Evolutionary conservation across 1,140 invertebrate species (phyloP).

Genomic region (Hesperophylax magnus): DNA sequence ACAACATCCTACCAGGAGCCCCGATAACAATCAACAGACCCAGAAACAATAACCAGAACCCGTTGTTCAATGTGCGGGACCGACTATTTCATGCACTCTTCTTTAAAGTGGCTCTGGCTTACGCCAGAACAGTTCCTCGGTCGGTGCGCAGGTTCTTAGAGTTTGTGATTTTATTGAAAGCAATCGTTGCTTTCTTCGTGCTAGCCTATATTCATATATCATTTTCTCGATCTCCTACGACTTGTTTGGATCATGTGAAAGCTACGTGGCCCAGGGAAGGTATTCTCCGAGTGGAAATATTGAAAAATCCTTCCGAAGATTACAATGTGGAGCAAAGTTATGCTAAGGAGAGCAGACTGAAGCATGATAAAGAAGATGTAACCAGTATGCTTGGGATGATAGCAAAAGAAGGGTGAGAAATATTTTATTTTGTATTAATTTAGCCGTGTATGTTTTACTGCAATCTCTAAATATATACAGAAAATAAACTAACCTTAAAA

Average conservation of each 20-base stretch:
- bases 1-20: conserved; percentile 69
- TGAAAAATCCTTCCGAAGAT: conserved; percentile 80
- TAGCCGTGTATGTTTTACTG: background rate
- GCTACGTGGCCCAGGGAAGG: conserved; percentile 96
- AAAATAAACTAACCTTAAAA: no score
- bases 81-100: conserved; percentile 96
- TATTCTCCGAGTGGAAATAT: conserved; percentile 95
- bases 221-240: conserved; percentile 93
- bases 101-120: conserved; percentile 90
- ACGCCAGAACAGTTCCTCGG: conserved; percentile 90
- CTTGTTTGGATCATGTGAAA: conserved; percentile 92
- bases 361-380: conserved; percentile 79
- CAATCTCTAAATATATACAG: no score
- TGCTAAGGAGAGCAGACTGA: conserved; percentile 81
- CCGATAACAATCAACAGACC: conserved; percentile 69
- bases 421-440: conserved; percentile 25
- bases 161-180: conserved; percentile 92
- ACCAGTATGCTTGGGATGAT: conserved; percentile 77
- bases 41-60: conserved; percentile 77
- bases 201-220: conserved; percentile 95
- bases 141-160: conserved; percentile 90
- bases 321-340: conserved; percentile 87
- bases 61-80: conserved; percentile 88
- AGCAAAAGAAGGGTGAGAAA: conserved; percentile 76
- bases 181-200: conserved; percentile 90